These are phyloP conservation scores for Xiphophorus birchmanni DNA, from an alignment of 2,797 vertebrate species.

Conservation along the genomic window DNA sequence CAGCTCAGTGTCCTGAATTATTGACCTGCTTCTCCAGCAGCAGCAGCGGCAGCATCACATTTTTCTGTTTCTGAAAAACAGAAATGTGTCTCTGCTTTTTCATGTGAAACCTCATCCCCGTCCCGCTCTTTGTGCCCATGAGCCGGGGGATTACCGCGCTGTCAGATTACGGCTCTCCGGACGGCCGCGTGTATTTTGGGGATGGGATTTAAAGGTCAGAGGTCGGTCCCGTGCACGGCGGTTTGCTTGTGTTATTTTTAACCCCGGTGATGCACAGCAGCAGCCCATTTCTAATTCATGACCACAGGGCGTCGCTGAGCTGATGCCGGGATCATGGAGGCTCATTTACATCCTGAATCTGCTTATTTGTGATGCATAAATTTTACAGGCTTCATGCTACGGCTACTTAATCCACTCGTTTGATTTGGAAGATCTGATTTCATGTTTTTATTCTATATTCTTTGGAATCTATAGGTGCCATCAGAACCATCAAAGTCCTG, in stretches of 20 bases:
- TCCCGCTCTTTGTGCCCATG: slow-evolving; percentile 16
- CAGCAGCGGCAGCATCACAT: slow-evolving; percentile 7
- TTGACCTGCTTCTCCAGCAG: slow-evolving; percentile 49
- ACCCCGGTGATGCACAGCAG: slow-evolving; percentile 22
- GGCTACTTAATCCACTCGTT: background rate
- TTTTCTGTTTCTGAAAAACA: slow-evolving; percentile 32
- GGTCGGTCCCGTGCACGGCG: slow-evolving; percentile 67
- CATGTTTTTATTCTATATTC: background rate
- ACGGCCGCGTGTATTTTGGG: slow-evolving; percentile 62
- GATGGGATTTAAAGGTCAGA: slow-evolving; percentile 56
- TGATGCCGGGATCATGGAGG: slow-evolving; percentile 19
- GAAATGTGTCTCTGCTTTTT: slow-evolving; percentile 24
- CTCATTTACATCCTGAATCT: slow-evolving; percentile 1
- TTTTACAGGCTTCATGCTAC: background rate
- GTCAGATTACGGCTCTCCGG: slow-evolving; percentile 62
- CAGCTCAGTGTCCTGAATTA: slow-evolving; percentile 57
- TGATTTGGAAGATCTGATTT: slow-evolving; percentile 8
- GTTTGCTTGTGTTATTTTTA: slow-evolving; percentile 67
- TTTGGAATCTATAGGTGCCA: background rate
- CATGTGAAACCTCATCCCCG: slow-evolving; percentile 44
- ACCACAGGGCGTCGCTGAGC: slow-evolving; percentile 22
- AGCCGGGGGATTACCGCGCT: slow-evolving; percentile 51
- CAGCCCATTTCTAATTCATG: slow-evolving; percentile 43
- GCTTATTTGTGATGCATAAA: slow-evolving; percentile 20
- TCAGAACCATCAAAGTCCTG: background rate